Evolutionary conservation across 2,888 invertebrate species (phyloP), one percentile per base, ranked within the genome.

Genomic region (Branchipolynoe longqiensis): DNA sequence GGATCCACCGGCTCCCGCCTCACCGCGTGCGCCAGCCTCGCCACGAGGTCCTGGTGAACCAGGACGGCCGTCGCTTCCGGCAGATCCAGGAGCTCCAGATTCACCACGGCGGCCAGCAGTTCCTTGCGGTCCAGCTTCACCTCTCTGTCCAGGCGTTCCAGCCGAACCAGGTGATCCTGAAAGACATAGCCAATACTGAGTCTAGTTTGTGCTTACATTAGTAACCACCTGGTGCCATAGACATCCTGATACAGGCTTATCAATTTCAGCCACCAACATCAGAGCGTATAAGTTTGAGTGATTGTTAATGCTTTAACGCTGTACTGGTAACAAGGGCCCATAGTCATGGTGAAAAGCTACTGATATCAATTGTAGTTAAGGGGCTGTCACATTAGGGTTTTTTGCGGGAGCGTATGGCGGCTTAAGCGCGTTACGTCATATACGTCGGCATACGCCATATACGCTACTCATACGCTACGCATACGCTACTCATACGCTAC

Each of bases 11-110:
- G 38, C 2, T 38, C 85, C 85, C n/a, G 89, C 40, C 22, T 87
- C 83, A n/a, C 89, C 89, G 58, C 85, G 82, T 78, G 62, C 22
- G 58, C 87, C 87, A 25, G 1, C 62, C n/a, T 38, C 56, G 28
- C 87, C 87, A 58, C 82, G 0, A 62, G 40, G 59, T 40, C 87
- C 87, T 41, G 69, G 74, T 38, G 36, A 62, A 36, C 87, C 87
- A 41, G 86, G 62, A 18, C 25, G 78, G 28, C 85, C 64, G 48
- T 59, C 64, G 48, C 25, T 36, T 82, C 89, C 89, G 40, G 84
- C 28, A n/a, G 38, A 41, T 12, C 88, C 88, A 38, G 62, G 54
- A 22, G 83, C 64, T 59, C 89, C 89, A 3, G 82, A 74, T 40
- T 62, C 82, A 64, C 89, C 89, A 58, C 84, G 74, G 38, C 36